Evolutionary conservation across 2,888 invertebrate genomes (phyloP), one percentile per base, ranked within the genome.

Genomic region (Mycogona germanica): DNA sequence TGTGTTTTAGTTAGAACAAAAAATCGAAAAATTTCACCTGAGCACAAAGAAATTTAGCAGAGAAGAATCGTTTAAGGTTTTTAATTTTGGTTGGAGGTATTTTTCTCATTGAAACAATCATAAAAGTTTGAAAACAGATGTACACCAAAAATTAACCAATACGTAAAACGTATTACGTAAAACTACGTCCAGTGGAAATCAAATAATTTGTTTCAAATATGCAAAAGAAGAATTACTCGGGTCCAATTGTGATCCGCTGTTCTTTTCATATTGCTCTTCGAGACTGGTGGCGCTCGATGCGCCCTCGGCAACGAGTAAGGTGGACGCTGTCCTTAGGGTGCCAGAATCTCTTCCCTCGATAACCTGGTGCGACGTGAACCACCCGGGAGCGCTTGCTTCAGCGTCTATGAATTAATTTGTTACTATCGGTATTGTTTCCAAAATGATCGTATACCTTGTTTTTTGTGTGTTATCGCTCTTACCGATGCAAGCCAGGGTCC

Each of bases 381-480:
- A 81, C 35, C 73, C 73, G 7, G 76, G 73, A 1, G 78, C 79
- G 21, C 68, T 68, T 0, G 80, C 79, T 9, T 72, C 69, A 3
- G 70, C 72, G 63, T 84, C 82, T 23, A 26, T 23, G n/a, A 21
- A 1, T 53, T 6, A 2, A 26, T 25, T n/a, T 45, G 41, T 51
- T 37, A 48, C 9, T 21, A 35, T 41, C 4, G n/a, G n/a, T n/a
- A n/a, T 50, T 41, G 40, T 14, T 14, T 12, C 19, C 7, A 23
- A 21, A 12, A 21, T 9, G 17, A 21, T 9, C 28, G 28, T 9
- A 19, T 41, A 14, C 42, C n/a, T n/a, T n/a, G n/a, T n/a, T n/a
- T 23, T 7, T n/a, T 47, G 29, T 3, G 30, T 21, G 26, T 29
- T n/a, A 23, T 9, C 9, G 9, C 25, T 26, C 19, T 32, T 51